Evolutionary conservation across 2,888 invertebrate species (phyloP).

Genomic region (Drosophila anomelani): DNA sequence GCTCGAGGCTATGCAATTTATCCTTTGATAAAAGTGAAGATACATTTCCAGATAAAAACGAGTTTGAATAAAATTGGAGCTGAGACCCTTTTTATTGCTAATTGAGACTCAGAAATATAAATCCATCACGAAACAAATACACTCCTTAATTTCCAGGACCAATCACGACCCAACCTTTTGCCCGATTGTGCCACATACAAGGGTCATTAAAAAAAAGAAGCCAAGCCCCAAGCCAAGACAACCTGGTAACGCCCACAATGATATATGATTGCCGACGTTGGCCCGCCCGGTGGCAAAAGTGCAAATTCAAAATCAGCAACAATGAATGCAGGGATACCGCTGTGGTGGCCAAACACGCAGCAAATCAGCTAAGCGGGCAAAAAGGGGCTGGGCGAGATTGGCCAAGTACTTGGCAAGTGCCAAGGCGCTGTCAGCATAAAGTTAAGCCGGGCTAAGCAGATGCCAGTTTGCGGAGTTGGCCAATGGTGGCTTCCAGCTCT

Average conservation of each 20-base stretch:
- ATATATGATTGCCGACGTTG: constrained; percentile 39
- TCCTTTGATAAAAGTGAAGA: neutral
- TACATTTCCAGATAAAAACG: too few relatives aligned
- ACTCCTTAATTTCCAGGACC: neutral
- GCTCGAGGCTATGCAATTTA: constrained; percentile 47
- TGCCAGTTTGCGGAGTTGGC: constrained; percentile 40
- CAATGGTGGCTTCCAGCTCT: constrained; percentile 15
- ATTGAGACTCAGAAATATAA: neutral
- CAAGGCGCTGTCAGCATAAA: constrained; percentile 77
- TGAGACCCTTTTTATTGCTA: too few relatives aligned
- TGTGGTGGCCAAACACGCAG: constrained; percentile 58
- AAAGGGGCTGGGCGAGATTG: constrained; percentile 20
- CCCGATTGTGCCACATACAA: constrained; percentile 17
- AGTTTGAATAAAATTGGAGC: too few relatives aligned
- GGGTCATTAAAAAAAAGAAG: constrained; percentile 25
- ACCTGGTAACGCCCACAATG: constrained; percentile 32
- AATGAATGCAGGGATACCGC: constrained; percentile 44
- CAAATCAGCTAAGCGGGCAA: constrained; percentile 63
- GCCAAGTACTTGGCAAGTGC: constrained; percentile 53
- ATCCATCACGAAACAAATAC: neutral
- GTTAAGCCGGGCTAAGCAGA: constrained; percentile 74
- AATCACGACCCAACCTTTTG: constrained; percentile 5
- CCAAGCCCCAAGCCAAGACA: neutral
- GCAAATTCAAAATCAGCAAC: constrained; percentile 57
- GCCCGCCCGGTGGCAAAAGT: constrained; percentile 41